A percentile compares a stretch with the other conserved stretches of the same genome.
Conservation (phyloP, 2,797 vertebrate genomes). For the Phrynocephalus guinanensis region DNA sequence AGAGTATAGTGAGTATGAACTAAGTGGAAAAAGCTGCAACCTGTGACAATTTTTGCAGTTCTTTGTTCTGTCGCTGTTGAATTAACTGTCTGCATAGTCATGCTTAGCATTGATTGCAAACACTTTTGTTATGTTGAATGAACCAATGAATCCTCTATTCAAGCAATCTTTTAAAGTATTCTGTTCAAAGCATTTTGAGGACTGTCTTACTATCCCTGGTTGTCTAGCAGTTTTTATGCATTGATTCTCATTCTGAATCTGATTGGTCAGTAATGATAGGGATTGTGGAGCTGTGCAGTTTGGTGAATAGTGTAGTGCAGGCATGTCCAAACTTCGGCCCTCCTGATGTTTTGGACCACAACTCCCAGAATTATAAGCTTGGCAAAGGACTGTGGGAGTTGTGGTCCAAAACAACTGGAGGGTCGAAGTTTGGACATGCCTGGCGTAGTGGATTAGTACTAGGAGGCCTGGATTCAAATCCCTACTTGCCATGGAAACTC, state of each 20-base stretch:
- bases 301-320: no score
- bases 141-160: neutral
- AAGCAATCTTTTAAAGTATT: neutral
- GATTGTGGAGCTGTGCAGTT: no score
- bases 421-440: no score
- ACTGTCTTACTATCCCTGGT: neutral
- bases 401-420: no score
- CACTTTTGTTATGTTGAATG: neutral
- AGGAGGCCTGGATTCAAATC: no score
- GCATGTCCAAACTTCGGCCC: no score
- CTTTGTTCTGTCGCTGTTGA: neutral
- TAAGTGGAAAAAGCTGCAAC: neutral
- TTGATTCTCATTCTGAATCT: neutral
- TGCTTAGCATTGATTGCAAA: neutral
- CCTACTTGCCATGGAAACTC: no score
- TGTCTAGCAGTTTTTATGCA: neutral
- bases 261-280: neutral
- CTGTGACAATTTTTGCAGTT: neutral
- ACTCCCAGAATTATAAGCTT: no score
- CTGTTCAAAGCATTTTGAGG: neutral
- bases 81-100: neutral
- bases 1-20: no score
- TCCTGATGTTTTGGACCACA: no score
- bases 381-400: no score
- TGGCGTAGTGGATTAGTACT: no score